Evolutionary conservation across 2,113 vertebrate genomes (phyloP).

Genomic region (Damaliscus lunatus): DNA sequence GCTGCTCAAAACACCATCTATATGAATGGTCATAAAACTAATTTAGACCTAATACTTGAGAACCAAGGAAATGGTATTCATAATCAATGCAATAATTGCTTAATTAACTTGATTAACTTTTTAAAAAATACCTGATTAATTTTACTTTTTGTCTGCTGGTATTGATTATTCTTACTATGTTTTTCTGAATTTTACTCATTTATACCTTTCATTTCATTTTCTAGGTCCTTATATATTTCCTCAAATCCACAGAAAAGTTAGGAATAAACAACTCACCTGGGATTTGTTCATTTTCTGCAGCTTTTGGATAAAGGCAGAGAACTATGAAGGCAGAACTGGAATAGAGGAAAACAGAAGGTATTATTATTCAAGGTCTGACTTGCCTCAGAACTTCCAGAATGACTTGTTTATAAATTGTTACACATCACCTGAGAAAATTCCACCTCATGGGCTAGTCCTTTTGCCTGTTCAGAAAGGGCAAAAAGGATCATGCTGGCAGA

Average conservation of each 20-base stretch:
- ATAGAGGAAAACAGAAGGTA: conserved; percentile 37
- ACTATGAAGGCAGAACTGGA: conserved; percentile 52
- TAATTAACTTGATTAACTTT: neutral
- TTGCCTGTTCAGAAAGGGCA: neutral
- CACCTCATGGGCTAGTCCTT: neutral
- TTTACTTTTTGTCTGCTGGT: neutral
- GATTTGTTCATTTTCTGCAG: conserved; percentile 61
- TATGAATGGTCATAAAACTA: neutral
- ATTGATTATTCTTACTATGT: neutral
- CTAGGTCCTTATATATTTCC: neutral
- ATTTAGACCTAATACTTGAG: neutral
- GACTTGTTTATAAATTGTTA: neutral
- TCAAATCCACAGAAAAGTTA: neutral
- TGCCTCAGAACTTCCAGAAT: neutral
- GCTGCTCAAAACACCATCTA: neutral
- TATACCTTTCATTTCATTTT: neutral
- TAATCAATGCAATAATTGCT: neutral
- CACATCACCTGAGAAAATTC: neutral
- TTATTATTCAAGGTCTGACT: conserved; percentile 17
- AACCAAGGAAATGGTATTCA: neutral
- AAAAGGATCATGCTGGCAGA: neutral
- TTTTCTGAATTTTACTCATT: conserved; percentile 2
- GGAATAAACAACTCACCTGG: conserved; percentile 60
- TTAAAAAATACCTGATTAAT: neutral
- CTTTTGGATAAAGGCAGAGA: conserved; percentile 26